Conservation (phyloP, 2,797 vertebrate species). For the Hirundo rustica region DNA sequence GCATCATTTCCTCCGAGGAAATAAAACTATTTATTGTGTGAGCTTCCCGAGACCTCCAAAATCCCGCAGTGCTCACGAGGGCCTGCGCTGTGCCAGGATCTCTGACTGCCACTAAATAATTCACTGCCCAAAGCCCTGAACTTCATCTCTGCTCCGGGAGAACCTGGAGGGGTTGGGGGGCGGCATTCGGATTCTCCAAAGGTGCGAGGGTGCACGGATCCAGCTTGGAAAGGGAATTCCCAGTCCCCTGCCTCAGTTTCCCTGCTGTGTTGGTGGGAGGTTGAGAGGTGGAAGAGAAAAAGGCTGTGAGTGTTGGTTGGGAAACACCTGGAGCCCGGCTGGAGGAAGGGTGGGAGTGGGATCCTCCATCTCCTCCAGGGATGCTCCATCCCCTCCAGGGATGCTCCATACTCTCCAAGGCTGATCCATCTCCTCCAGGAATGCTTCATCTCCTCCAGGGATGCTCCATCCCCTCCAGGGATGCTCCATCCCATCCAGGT, state of each 20-base stretch:
- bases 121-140: not conserved
- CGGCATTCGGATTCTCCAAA: rapidly evolving
- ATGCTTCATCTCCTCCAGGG: too few species aligned
- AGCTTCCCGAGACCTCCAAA: not conserved
- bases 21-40: not conserved
- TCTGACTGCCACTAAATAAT: conserved; percentile 52
- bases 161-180: rapidly evolving
- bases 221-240: not conserved
- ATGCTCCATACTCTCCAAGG: too few species aligned
- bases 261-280: rapidly evolving
- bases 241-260: not conserved
- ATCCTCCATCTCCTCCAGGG: not conserved
- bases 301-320: too few species aligned
- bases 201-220: rapidly evolving
- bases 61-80: not conserved
- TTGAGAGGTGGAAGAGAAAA: not conserved
- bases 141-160: not conserved
- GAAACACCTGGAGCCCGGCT: rapidly evolving
- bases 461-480: too few species aligned
- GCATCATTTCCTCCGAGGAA: not conserved
- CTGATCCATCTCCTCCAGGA: too few species aligned
- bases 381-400: too few species aligned
- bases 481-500: too few species aligned
- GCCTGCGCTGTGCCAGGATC: not conserved
- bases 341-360: not conserved